Evolutionary conservation across 2,797 vertebrate genomes (phyloP).

Genomic region (Acanthornis magna): DNA sequence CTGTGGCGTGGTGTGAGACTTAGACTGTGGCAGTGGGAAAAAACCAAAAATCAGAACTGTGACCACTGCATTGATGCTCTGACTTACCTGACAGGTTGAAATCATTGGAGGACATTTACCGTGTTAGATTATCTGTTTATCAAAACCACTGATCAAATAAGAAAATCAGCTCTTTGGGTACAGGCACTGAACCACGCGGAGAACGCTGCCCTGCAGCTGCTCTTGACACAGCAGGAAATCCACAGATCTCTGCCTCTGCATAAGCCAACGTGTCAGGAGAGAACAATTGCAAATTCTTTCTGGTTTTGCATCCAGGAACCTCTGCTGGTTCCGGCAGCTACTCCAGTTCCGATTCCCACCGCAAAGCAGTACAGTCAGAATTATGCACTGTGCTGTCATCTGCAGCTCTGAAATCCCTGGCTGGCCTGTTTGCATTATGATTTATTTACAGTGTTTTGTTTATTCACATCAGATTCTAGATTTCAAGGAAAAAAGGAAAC

Average conservation of each 20-base stretch:
- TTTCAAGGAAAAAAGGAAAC: conserved; percentile 3
- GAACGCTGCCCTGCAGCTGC: not conserved
- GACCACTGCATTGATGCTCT: not conserved
- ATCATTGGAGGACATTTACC: not conserved
- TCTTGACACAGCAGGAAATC: not conserved
- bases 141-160: not conserved
- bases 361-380: not conserved
- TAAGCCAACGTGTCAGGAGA: not conserved
- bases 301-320: not conserved
- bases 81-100: not conserved
- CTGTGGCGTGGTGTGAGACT: not conserved
- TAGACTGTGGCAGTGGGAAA: not conserved
- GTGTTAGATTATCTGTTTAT: not conserved
- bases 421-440: not conserved
- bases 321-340: not conserved
- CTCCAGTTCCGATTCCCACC: not conserved
- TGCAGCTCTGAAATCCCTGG: conserved; percentile 7
- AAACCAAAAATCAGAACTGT: not conserved
- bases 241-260: not conserved
- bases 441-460: conserved; percentile 23
- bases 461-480: not conserved
- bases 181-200: not conserved
- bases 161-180: not conserved
- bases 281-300: not conserved
- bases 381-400: not conserved